A percentile compares a stretch with the other conserved stretches of the same genome.
phyloP scores from a whole-genome alignment of 2,113 vertebrate genomes.

The Caretta caretta region DNA sequence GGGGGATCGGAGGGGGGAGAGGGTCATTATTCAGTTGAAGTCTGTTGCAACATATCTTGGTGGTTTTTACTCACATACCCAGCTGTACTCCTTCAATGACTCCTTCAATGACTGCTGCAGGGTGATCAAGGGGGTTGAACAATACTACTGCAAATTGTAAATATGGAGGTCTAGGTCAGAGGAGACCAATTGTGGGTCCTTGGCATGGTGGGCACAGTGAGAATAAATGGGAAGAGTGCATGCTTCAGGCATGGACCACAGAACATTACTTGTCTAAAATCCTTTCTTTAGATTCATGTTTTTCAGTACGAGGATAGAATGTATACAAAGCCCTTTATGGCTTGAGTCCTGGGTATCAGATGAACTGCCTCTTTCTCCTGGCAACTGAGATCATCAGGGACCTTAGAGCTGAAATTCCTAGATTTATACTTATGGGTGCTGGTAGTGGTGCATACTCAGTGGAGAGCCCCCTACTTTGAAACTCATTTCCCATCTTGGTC shows the following conservation, averaged over 20 bases:
- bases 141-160: too few relatives aligned
- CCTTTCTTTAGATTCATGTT: background rate
- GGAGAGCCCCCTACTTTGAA: background rate
- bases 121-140: background rate
- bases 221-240: background rate
- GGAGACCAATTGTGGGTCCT: background rate
- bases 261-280: fast-evolving
- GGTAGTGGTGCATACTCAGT: background rate
- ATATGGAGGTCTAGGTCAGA: background rate
- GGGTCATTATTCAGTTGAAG: background rate
- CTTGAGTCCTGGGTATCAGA: too few relatives aligned
- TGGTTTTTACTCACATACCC: background rate
- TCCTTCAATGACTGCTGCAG: fast-evolving
- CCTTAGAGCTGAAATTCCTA: too few relatives aligned
- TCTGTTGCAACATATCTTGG: background rate
- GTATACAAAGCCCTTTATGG: background rate
- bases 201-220: background rate
- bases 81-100: fast-evolving
- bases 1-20: fast-evolving
- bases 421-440: too few relatives aligned
- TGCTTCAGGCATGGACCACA: too few relatives aligned
- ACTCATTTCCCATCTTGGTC: too few relatives aligned
- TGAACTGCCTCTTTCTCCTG: too few relatives aligned
- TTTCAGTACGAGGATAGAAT: background rate
- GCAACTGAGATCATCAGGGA: too few relatives aligned